Base-by-base conservation (phyloP, 1,140 invertebrate genomes). In the Heliconius hermathena region DNA sequence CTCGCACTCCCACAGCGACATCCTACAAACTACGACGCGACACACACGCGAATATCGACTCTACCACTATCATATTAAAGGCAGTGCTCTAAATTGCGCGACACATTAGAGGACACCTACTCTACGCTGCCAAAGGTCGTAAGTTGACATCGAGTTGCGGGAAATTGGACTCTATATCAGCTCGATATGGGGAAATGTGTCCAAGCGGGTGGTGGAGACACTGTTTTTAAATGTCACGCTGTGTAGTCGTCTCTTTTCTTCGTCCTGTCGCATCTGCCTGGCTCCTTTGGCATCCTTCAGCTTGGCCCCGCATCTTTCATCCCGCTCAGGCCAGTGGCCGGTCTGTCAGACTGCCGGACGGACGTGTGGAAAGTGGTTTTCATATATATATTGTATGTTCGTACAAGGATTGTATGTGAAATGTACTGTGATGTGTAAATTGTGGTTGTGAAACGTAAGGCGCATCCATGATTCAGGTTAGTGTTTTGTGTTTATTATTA, bases 221-320 rank as follows among this genome's bases (percentile, higher is more conserved):
- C 89, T 91, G 89, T 94, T 94, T 94, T 93, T 91, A 92, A 93
- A 93, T 93, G 93, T 94, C 93, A 92, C 92, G 90, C 80, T 91
- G 90, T 93, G 91, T 93, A 90, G 93, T 93, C 91, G 89, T 94
- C 93, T 94, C 93, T 94, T 93, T 94, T 93, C 91, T 90, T 87
- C 91, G 85, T 94, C 93, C 93, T 94, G 92, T 93, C 90, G 90
- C 93, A 90, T 93, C 91, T 94, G 91, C 88, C 90, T 85, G 82
- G 87, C 87, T 94, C 91, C 93, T 93, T 94, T 91, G 89, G 90
- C 89, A 93, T 94, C 93, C 93, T 94, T 94, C 88, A 88, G 87
- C 87, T 79, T 90, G 85, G 89, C 91, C 89, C 90, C 89, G 88
- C 90, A 94, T 94, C 91, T 93, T 93, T 91, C 88, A 90, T 93